Conservation (phyloP, 2,113 vertebrate genomes). For the Rana temporaria region DNA sequence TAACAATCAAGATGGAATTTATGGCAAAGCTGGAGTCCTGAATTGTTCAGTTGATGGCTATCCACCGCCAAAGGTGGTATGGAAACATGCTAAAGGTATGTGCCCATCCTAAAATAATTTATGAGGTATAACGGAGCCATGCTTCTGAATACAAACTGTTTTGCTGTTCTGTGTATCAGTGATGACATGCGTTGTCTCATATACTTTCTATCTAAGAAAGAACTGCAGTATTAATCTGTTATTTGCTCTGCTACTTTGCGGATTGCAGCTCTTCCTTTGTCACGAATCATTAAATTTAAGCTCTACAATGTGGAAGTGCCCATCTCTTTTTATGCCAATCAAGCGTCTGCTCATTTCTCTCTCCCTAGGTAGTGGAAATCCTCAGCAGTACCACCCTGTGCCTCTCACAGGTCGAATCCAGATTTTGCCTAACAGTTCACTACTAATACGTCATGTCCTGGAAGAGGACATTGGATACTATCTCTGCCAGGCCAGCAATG, state of each 20-base stretch:
- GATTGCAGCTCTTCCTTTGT: slow-evolving; percentile 17
- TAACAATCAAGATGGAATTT: slow-evolving; percentile 98
- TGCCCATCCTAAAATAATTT: too few species aligned
- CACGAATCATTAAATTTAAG: slow-evolving; percentile 19
- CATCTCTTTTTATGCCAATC: background rate
- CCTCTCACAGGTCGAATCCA: slow-evolving; percentile 96
- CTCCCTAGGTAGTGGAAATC: slow-evolving; percentile 87
- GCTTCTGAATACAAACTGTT: too few species aligned
- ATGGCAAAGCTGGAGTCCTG: slow-evolving; percentile 92
- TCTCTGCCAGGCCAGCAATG: slow-evolving; percentile 98
- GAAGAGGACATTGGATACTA: slow-evolving; percentile 98
- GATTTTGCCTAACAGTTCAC: slow-evolving; percentile 94
- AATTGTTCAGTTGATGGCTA: slow-evolving; percentile 98
- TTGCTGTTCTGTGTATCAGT: too few species aligned
- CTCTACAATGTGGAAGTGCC: background rate
- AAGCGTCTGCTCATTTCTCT: background rate
- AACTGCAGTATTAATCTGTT: too few species aligned
- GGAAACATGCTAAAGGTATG: slow-evolving; percentile 94
- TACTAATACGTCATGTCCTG: slow-evolving; percentile 94
- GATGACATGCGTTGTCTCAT: too few species aligned
- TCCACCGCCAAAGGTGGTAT: slow-evolving; percentile 97
- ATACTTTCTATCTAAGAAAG: too few species aligned
- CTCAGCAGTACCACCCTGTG: slow-evolving; percentile 96
- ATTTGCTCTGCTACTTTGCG: background rate
- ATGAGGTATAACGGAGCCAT: too few species aligned